Evolutionary conservation across 1,140 invertebrate species (phyloP), one percentile per base, ranked within the genome.

Genomic region (Alviniconcha marisindica): DNA sequence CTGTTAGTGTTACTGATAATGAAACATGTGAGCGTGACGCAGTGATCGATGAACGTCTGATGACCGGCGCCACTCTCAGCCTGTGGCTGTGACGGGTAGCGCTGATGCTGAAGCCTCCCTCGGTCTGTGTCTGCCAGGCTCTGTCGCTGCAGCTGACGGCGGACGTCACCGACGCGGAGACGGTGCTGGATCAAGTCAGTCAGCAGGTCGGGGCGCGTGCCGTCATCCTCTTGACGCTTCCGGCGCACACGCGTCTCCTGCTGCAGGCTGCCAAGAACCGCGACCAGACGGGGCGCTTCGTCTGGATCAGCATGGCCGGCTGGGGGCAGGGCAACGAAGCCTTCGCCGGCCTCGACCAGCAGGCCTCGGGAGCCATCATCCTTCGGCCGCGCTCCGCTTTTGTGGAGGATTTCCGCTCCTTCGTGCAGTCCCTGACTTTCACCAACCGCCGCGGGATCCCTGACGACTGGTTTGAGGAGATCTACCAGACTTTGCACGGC

Each of bases 251-350:
- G 38, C 94, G 95, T 92, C 95, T 93, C 85, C 85, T 95, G 7
- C 84, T 95, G 31, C 89, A 92, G 79, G 94, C 95, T 0, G 93
- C 94, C 1, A 92, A 92, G 79, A 94, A 92, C n/a, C 87, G 93
- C 66, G 91, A 92, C 54, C 85, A 92, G n/a, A 88, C 87, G 0
- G 87, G 89, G 24, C 82, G 89, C 51, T 96, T 96, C 87, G 94
- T 96, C 48, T 97, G 96, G 96, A 94, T 97, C 28, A 96, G 96
- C 1, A 96, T 95, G 83, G 96, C 96, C 88, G 96, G 96, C 1
- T 97, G 96, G 96, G 96, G 96, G n/a, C 40, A 69, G 0, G 40
- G 42, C 40, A 31, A 38, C 21, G n/a, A 69, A 2, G 28, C n/a
- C 21, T 4, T 71, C 10, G 66, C 95, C 83, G 95, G 95, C 0